Evolutionary conservation across 2,113 vertebrate genomes (phyloP), one percentile per base, ranked within the genome.

Genomic region (Thunnus thynnus): DNA sequence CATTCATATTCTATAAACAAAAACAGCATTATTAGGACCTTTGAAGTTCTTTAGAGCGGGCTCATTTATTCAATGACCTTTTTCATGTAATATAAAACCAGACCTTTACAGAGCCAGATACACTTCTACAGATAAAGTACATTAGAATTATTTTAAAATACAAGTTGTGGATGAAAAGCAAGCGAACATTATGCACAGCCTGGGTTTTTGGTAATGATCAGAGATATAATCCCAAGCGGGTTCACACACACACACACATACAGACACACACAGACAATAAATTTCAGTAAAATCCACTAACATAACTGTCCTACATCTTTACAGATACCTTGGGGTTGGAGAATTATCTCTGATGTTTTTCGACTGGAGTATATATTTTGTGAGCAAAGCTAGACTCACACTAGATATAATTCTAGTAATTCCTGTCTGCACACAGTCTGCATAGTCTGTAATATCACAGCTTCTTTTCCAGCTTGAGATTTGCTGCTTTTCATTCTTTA

Each of bases 41-140:
- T 72, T 86, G 68, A 78, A 72, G 69, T 54, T 79, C 20, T 67
- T 61, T 63, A 46, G 51, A 81, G 73, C 18, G 3, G 17, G 11
- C 56, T 86, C 17, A 78, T 88, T 80, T 76, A 64, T 81, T 82
- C 64, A 60, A 0, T 83, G 81, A 86, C 65, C 82, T 91, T 89
- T 81, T 57, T 74, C 46, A n/a, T 51, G 44, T 82, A 56, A 70
- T 68, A 76, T 65, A 41, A 66, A 82, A 64, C 13, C 17, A 80
- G 70, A 72, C 65, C 69, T 85, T 86, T 76, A 66, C 52, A 77
- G 48, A 67, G 80, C 0, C 20, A 51, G 5, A 61, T 61, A 5
- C 18, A 25, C 30, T 16, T 11, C 10, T 48, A 13, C 46, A 57
- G 13, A 72, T 67, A 63, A 78, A 61, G 11, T 46, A 57, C 44